These are phyloP conservation scores for Cotesia glomerata DNA, from an alignment of 1,140 invertebrate species.

Conservation along the genomic window DNA sequence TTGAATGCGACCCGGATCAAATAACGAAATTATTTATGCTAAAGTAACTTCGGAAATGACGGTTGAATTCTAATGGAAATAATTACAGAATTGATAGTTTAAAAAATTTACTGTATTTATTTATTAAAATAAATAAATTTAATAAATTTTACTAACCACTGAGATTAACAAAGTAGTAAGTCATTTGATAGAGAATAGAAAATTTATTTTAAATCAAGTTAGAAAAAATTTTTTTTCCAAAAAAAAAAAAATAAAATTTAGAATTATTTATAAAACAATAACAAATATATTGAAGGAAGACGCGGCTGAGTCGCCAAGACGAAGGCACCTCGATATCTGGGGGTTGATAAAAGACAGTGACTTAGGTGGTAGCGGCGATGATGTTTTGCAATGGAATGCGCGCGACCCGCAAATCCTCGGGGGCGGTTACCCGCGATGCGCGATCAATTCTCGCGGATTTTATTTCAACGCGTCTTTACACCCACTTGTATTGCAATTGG, in stretches of 20 bases:
- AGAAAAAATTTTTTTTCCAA: too few species aligned
- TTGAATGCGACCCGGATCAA: background rate
- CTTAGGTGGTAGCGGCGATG: background rate
- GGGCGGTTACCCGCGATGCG: slow-evolving; percentile 38
- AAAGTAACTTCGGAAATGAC: background rate
- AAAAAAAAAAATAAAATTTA: background rate
- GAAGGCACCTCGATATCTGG: slow-evolving; percentile 39
- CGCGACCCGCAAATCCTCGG: slow-evolving; percentile 34
- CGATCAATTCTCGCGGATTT: slow-evolving; percentile 50
- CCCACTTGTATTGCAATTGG: slow-evolving; percentile 13
- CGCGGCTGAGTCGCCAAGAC: slow-evolving; percentile 12
- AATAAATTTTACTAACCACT: slow-evolving; percentile 40
- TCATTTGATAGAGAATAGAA: slow-evolving; percentile 43
- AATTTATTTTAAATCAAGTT: background rate
- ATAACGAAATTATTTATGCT: background rate
- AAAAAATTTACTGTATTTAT: too few species aligned
- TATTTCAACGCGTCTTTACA: slow-evolving; percentile 54
- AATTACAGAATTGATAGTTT: background rate
- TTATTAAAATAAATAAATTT: background rate
- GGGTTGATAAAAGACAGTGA: slow-evolving; percentile 34
- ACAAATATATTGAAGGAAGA: background rate
- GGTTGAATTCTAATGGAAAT: too few species aligned
- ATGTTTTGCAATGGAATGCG: slow-evolving; percentile 41
- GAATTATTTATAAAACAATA: background rate
- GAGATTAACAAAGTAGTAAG: slow-evolving; percentile 50